A percentile compares a stretch with the other conserved stretches of the same genome.
phyloP scores from a whole-genome alignment of 2,888 invertebrate species.

The Iselma pallidipennis region DNA sequence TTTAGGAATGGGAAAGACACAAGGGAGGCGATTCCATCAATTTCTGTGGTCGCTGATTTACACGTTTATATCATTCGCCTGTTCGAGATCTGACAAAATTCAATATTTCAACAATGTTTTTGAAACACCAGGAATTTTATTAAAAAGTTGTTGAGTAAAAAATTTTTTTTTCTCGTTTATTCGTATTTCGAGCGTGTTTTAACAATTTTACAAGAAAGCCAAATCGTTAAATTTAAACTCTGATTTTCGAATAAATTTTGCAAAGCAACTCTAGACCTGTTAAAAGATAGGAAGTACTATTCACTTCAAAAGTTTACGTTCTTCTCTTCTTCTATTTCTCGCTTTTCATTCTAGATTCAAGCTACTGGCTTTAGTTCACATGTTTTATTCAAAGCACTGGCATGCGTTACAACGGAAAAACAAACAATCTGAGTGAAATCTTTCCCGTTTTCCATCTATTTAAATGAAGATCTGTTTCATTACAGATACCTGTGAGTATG shows the following conservation, averaged over 20 bases:
- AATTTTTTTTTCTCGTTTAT: too few species aligned
- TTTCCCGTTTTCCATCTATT: not conserved
- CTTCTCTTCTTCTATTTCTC: not conserved
- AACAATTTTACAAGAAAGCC: too few species aligned
- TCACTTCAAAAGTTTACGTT: not conserved
- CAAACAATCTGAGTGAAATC: not conserved
- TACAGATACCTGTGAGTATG: too few species aligned
- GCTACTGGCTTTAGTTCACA: not conserved
- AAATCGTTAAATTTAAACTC: not conserved
- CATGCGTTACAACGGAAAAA: not conserved
- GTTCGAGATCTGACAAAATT: too few species aligned
- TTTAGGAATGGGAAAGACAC: not conserved
- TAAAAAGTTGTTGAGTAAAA: not conserved
- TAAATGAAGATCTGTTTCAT: not conserved
- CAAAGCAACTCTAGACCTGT: not conserved
- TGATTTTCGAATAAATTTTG: not conserved
- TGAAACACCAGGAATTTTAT: too few species aligned
- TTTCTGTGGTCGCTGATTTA: slow-evolving; percentile 2
- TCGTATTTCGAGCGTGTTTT: too few species aligned
- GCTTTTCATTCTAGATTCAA: not conserved
- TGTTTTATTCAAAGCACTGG: not conserved
- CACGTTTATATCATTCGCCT: not conserved
- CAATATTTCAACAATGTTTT: too few species aligned
- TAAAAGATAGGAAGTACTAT: not conserved
- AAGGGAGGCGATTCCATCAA: slow-evolving; percentile 4